Conservation (phyloP, 2,888 invertebrate genomes). For the Diabrotica balteata region DNA sequence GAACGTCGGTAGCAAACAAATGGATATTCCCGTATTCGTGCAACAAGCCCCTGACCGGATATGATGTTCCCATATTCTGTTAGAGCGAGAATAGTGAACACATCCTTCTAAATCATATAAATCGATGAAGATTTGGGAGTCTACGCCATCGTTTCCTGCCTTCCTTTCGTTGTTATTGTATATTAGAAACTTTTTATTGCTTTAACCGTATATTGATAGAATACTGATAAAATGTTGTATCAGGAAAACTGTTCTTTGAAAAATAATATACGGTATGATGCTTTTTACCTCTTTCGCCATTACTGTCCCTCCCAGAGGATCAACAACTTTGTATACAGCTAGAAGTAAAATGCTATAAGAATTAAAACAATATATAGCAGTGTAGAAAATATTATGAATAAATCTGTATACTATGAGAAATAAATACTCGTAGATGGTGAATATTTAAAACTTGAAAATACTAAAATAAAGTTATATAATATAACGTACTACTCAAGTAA, state of each 20-base stretch:
- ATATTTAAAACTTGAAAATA: too few relatives aligned
- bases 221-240: conserved; percentile 9
- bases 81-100: conserved; percentile 56
- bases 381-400: too few relatives aligned
- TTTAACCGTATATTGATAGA: conserved; percentile 26
- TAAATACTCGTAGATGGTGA: too few relatives aligned
- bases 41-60: conserved; percentile 39
- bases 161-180: conserved; percentile 24
- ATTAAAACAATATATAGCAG: too few relatives aligned
- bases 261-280: background rate
- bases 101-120: conserved; percentile 52
- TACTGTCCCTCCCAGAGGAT: too few relatives aligned
- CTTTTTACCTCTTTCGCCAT: too few relatives aligned
- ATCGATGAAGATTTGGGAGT: conserved; percentile 39
- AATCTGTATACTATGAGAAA: too few relatives aligned
- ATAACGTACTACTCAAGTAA: too few relatives aligned
- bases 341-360: too few relatives aligned
- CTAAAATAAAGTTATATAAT: too few relatives aligned
- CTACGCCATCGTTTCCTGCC: conserved; percentile 17
- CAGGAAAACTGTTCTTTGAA: conserved; percentile 18
- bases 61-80: conserved; percentile 48
- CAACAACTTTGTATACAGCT: too few relatives aligned
- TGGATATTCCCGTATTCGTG: conserved; percentile 36
- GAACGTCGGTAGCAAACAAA: conserved; percentile 15
- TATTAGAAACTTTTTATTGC: conserved; percentile 31